Percentiles rank a stretch among this genome's conserved stretches.
Conservation (phyloP, 2,797 vertebrate genomes). For the Rhabdophis nuchalis region DNA sequence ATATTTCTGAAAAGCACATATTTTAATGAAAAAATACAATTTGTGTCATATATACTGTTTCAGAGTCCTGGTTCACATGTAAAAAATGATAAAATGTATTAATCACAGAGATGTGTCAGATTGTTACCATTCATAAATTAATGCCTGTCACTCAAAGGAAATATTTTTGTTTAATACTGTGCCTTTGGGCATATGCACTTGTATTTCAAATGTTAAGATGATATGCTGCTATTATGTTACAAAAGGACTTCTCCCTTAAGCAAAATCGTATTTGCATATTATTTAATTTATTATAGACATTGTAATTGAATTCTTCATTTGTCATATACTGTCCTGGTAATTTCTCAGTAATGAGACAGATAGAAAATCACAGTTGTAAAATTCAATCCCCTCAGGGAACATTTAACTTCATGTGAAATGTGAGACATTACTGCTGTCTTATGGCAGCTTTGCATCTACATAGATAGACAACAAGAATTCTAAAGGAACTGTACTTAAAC, state of each 20-base stretch:
- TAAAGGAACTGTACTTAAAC: slow-evolving; percentile 2
- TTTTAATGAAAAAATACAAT: neutral
- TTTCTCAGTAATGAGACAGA: slow-evolving; percentile 35
- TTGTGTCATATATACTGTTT: neutral
- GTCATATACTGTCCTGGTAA: slow-evolving; percentile 34
- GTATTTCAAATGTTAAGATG: neutral
- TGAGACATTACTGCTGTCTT: slow-evolving; percentile 24
- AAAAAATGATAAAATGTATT: neutral
- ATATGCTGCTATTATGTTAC: slow-evolving; percentile 7
- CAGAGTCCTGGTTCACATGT: neutral
- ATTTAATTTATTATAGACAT: slow-evolving; percentile 28
- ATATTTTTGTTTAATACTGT: neutral
- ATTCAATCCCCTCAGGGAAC: slow-evolving; percentile 33
- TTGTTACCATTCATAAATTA: neutral
- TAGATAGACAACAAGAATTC: neutral
- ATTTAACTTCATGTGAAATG: slow-evolving; percentile 17
- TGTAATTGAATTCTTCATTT: slow-evolving; percentile 32
- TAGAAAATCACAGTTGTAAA: slow-evolving; percentile 35
- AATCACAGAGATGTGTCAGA: neutral
- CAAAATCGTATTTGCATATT: neutral
- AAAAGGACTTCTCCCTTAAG: slow-evolving; percentile 7
- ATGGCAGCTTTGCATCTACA: neutral
- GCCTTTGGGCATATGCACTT: neutral
- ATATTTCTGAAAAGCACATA: neutral
- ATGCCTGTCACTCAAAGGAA: slow-evolving; percentile 23